Evolutionary conservation across 2,113 vertebrate species (phyloP).

Genomic region (Psilopogon haemacephalus): DNA sequence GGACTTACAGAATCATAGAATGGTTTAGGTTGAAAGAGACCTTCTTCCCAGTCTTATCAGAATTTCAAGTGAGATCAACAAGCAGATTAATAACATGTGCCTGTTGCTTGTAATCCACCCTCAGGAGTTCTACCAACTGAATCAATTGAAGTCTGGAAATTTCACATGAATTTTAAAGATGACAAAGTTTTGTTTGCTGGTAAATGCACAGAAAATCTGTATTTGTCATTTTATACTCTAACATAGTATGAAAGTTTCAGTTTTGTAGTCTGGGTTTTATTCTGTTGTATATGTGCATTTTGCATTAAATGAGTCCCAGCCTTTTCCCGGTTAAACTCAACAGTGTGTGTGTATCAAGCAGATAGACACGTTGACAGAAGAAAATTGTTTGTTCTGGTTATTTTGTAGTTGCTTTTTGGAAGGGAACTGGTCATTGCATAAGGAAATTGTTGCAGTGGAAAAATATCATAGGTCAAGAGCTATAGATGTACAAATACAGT

Average conservation of each 20-base stretch:
- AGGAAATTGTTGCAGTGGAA: background rate
- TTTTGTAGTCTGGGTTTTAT: constrained; percentile 42
- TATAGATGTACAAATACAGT: background rate
- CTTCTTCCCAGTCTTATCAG: background rate
- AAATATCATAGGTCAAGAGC: background rate
- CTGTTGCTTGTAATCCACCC: background rate
- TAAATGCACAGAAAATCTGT: constrained; percentile 48
- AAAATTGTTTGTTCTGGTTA: constrained; percentile 11
- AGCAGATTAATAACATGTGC: constrained; percentile 21
- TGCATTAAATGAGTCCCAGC: constrained; percentile 14
- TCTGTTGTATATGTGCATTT: background rate
- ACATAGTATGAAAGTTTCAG: constrained; percentile 34
- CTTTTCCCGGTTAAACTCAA: background rate
- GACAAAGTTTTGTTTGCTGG: constrained; percentile 48
- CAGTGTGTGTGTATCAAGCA: background rate
- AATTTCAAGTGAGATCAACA: constrained; percentile 22
- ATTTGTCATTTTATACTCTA: constrained; percentile 47
- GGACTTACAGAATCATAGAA: no score
- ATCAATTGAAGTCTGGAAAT: constrained; percentile 43
- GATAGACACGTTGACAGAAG: background rate
- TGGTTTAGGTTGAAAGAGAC: no score
- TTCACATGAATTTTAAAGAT: constrained; percentile 60
- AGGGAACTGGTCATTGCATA: background rate
- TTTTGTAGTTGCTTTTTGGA: background rate
- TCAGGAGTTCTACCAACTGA: constrained; percentile 6